Conservation (phyloP, 2,797 vertebrate genomes). For the Psittacula derbiana region DNA sequence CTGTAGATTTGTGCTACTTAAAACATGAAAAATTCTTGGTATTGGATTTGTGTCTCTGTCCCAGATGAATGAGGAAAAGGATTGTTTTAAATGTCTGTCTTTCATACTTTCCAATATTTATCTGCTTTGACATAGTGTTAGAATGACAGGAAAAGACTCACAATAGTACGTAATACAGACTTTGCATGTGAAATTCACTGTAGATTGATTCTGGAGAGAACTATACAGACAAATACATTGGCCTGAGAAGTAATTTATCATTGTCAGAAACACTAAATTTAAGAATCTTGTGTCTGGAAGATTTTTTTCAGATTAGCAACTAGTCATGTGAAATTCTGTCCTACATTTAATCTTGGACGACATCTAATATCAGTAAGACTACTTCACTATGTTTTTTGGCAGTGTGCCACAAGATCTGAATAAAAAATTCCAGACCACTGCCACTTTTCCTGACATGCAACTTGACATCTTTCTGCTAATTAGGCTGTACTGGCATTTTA, state of each 20-base stretch:
- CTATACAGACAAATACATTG: background rate
- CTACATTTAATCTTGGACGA: background rate
- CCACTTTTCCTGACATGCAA: background rate
- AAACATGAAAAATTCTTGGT: background rate
- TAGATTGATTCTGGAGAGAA: background rate
- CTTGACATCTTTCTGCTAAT: background rate
- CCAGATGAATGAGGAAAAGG: background rate
- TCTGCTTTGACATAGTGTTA: background rate
- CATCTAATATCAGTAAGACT: background rate
- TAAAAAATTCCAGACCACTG: background rate
- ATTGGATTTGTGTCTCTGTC: background rate
- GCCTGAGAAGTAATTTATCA: background rate
- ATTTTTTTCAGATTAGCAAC: background rate
- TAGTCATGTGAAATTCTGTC: background rate
- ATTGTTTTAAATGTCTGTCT: background rate
- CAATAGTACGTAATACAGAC: background rate
- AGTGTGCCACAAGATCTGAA: background rate
- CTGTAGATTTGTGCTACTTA: background rate
- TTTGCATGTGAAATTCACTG: background rate
- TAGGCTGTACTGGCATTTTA: background rate
- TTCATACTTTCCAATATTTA: background rate
- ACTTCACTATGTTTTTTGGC: background rate
- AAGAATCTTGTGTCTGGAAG: background rate
- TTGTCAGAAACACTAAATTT: background rate
- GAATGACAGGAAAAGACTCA: background rate